Evolutionary conservation across 2,888 invertebrate genomes (phyloP), one percentile per base, ranked within the genome.

Genomic region (Pyralis farinalis): DNA sequence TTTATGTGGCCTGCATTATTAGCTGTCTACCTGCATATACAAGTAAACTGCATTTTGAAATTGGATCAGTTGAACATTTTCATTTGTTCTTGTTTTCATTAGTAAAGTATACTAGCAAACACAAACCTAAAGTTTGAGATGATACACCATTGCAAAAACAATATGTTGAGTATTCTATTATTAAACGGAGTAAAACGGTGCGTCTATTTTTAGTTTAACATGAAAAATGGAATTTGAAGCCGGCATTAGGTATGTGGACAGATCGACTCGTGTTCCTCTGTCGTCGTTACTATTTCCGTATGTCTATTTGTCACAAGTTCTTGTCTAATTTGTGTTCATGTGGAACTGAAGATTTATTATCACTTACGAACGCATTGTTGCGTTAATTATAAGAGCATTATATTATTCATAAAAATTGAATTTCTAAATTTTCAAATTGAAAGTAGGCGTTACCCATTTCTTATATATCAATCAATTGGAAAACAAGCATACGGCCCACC

Each of bases 271-370:
- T 78, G 80, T 77, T 74, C 71, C 57, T 75, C 79, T 83, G 86
- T 83, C 83, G 82, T 69, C 78, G 62, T 63, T 67, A 68, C 83
- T 86, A 85, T 87, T 86, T 78, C 66, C 47, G 71, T 58, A 66
- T 62, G 54, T 70, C 83, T 76, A 84, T 85, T 86, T 86, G 86
- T 86, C 86, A 86, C 74, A 68, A 61, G 49, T 34, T 34, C 42
- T 59, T 69, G 83, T 82, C 86, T 78, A 77, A 85, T 87, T 87
- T 84, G 82, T 85, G 80, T 74, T 74, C 72, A 75, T 68, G 64
- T 60, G 7, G 8, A 8, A 25, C n/a, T 25, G 2, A 74, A 78
- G 81, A 83, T 82, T 83, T 76, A 86, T 82, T 67, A 64, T 71
- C 58, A 55, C 53, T 58, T 50, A 46, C 21, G 49, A 43, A 40